Base-by-base conservation (phyloP, 2,888 invertebrate species). In the Drosophila prostipennis region DNA sequence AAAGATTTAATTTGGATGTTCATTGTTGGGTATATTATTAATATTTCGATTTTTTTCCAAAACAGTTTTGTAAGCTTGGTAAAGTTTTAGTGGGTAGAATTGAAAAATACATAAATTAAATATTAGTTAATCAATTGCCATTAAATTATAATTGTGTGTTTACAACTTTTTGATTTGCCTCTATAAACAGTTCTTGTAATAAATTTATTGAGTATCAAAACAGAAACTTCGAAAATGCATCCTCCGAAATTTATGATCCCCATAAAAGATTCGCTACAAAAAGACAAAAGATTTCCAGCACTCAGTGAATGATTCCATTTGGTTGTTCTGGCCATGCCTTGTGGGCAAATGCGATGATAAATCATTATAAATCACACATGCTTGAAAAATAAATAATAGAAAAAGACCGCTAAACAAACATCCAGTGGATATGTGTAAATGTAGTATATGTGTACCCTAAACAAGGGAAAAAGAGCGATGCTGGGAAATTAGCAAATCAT, bases 351-450 rank as follows among this genome's bases (percentile, higher is more conserved):
- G 85, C 67, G 67, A 49, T 43, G 68, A 78, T 77, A 80, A 72
- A 75, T 87, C 87, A 80, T 53, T 59, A 84, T 84, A 80, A 87
- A 84, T 87, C 75, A 74, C 61, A 67, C 55, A 57, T 74, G 48
- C 67, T 67, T 63, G 61, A 32, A 63, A 67, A 75, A 71, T 61
- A 75, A 75, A 76, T 75, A 75, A 53, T 39, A 60, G 61, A 40
- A 60, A 45, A 65, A 46, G 36, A 42, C 57, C 46, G 58, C 75
- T 69, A 69, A 73, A 61, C 60, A 75, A 73, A 60, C 56, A 68
- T 43, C n/a, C 43, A 51, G 40, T 42, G 14, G 59, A 53, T 63
- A 67, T 72, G 42, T 68, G 67, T 39, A 57, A 64, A 48, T 40
- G 49, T 46, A 16, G n/a, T 49, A 39, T 43, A 45, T 45, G 48